These are phyloP conservation scores for Hirundichthys speculiger DNA, from an alignment of 2,113 vertebrate species.

Conservation along the genomic window DNA sequence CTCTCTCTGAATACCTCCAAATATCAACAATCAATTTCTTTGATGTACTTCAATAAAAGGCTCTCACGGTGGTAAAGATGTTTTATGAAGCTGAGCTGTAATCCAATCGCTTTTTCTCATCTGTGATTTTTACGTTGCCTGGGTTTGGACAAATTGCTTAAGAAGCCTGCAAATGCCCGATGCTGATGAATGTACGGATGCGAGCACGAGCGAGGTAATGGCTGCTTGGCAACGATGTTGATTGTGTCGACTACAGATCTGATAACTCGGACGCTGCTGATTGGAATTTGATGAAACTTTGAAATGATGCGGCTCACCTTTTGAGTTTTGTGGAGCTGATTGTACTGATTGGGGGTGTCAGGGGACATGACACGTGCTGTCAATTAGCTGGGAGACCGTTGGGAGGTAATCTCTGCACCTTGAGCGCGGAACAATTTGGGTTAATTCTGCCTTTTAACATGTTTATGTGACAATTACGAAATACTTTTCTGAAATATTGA, in stretches of 20 bases:
- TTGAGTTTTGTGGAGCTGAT: slow-evolving; percentile 10
- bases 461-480: no score
- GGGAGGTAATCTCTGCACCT: no score
- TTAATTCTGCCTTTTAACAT: no score
- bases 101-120: slow-evolving; percentile 45
- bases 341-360: neutral
- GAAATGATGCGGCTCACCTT: slow-evolving; percentile 24
- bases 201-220: slow-evolving; percentile 17
- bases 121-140: slow-evolving; percentile 32
- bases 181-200: slow-evolving; percentile 37
- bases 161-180: slow-evolving; percentile 7
- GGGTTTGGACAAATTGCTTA: slow-evolving; percentile 31
- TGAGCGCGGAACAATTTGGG: no score
- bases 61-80: slow-evolving; percentile 22
- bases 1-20: neutral
- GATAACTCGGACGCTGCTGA: slow-evolving; percentile 11
- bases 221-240: slow-evolving; percentile 23
- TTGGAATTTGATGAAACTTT: slow-evolving; percentile 47
- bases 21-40: slow-evolving; percentile 45
- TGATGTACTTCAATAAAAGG: slow-evolving; percentile 17
- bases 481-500: no score
- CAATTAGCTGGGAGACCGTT: neutral
- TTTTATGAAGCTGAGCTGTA: slow-evolving; percentile 40
- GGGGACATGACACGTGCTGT: slow-evolving; percentile 22
- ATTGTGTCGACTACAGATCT: slow-evolving; percentile 42